Evolutionary conservation across 2,888 invertebrate species (phyloP), one percentile per base, ranked within the genome.

Genomic region (Noctua janthina): DNA sequence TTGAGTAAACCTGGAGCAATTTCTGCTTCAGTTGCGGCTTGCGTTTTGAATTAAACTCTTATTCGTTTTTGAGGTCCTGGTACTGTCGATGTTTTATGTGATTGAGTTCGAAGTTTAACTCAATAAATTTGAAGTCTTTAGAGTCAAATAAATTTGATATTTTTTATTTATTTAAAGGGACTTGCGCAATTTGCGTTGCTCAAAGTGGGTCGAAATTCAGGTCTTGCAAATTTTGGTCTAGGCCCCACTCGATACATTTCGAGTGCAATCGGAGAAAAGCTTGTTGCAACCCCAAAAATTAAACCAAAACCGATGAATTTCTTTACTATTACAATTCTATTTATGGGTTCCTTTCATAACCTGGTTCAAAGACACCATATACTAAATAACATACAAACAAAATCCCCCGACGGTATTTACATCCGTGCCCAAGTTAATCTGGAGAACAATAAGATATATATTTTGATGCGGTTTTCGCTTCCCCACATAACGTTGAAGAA

Each of bases 391-490:
- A 54, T 54, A 70, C 51, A 62, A 76, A 68, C 46, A 3, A 72
- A 78, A 79, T 73, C 74, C 59, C 13, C 8, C 17, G 17, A 70
- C 59, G 17, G 39, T 74, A 71, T 81, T 81, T 79, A 79, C 72
- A 72, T 76, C 62, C 74, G 13, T 69, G 78, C 74, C 74, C 74
- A 79, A 82, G 79, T 66, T 90, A 86, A 90, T 90, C 83, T 81
- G 39, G 69, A 82, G 78, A 88, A 89, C 84, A 89, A 90, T 86
- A 77, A 82, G 78, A 84, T 83, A 76, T 82, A 83, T 82, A 84
- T 83, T 88, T 84, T 80, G 83, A 82, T 79, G 84, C 69, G 77
- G 83, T 81, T 84, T 82, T 81, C 79, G 75, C 80, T 74, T 82
- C 76, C 81, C 76, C 81, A 90, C 51, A 78, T 81, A 78, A 78